Evolutionary conservation across 2,888 invertebrate genomes (phyloP).

Genomic region (Drosophila diplacantha): DNA sequence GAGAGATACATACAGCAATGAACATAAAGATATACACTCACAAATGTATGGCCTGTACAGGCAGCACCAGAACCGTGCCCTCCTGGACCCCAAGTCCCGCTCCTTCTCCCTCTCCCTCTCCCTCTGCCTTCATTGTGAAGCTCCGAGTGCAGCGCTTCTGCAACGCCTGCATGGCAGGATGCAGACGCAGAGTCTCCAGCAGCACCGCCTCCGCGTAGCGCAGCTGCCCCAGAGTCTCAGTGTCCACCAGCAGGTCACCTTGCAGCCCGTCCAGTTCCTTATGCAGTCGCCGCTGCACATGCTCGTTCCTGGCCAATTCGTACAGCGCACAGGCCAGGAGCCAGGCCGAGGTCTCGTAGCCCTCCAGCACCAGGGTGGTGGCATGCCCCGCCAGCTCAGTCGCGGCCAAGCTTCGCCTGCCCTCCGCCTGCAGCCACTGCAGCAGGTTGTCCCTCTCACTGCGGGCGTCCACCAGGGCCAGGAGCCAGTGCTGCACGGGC

Average conservation of each 20-base stretch:
- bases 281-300: constrained; percentile 52
- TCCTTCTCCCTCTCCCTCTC: background rate
- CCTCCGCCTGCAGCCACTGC: constrained; percentile 56
- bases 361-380: constrained; percentile 66
- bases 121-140: constrained; percentile 37
- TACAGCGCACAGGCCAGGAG: constrained; percentile 66
- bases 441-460: constrained; percentile 40
- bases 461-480: constrained; percentile 39
- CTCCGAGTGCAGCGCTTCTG: constrained; percentile 66
- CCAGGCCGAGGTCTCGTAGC: constrained; percentile 71
- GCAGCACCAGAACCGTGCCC: constrained; percentile 62
- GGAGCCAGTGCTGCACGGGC: constrained; percentile 58
- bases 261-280: constrained; percentile 55
- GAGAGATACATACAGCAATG: background rate
- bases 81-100: constrained; percentile 29
- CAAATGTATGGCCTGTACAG: constrained; percentile 70
- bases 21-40: constrained; percentile 28
- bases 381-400: constrained; percentile 64
- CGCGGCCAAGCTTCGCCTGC: constrained; percentile 3
- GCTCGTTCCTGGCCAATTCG: constrained; percentile 53
- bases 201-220: constrained; percentile 63
- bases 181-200: constrained; percentile 67
- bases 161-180: constrained; percentile 68
- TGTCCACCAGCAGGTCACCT: constrained; percentile 32
- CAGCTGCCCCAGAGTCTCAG: constrained; percentile 57